Conservation (phyloP, 2,113 vertebrate genomes). For the Rhegmatorhina hoffmannsi region DNA sequence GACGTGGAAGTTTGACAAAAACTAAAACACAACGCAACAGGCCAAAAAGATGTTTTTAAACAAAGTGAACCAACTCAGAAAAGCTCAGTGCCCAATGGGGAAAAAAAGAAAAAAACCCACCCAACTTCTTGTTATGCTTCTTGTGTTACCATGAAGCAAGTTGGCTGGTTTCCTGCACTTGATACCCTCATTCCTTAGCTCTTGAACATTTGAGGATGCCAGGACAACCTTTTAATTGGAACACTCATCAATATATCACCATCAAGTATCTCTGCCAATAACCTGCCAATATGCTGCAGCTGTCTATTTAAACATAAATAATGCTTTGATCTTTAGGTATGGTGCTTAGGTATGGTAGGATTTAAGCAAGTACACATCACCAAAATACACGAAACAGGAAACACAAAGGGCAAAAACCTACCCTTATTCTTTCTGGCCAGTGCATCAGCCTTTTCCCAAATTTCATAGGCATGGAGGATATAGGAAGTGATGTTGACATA, state of each 20-base stretch:
- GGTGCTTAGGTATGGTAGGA: not conserved
- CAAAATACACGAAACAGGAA: not conserved
- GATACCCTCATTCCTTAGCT: not conserved
- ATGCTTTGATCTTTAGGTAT: not conserved
- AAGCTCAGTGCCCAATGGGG: not conserved
- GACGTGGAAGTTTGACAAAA: not conserved
- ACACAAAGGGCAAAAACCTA: conserved; percentile 55
- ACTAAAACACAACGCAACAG: not conserved
- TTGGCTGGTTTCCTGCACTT: not conserved
- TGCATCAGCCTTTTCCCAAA: conserved; percentile 90
- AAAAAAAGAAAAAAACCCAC: not conserved
- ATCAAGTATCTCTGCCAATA: not conserved
- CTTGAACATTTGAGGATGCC: not conserved
- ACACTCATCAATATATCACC: not conserved
- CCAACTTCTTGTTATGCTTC: not conserved
- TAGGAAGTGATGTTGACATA: conserved; percentile 91
- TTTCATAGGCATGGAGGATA: conserved; percentile 84
- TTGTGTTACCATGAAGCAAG: not conserved
- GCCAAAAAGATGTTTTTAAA: not conserved
- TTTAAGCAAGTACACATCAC: not conserved
- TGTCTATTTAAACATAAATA: not conserved
- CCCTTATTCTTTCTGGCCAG: conserved; percentile 83
- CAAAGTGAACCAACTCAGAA: not conserved
- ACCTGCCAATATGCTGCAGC: not conserved
- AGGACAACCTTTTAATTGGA: not conserved